phyloP scores from a whole-genome alignment of 2,888 invertebrate genomes.

The Pollenia amentaria region DNA sequence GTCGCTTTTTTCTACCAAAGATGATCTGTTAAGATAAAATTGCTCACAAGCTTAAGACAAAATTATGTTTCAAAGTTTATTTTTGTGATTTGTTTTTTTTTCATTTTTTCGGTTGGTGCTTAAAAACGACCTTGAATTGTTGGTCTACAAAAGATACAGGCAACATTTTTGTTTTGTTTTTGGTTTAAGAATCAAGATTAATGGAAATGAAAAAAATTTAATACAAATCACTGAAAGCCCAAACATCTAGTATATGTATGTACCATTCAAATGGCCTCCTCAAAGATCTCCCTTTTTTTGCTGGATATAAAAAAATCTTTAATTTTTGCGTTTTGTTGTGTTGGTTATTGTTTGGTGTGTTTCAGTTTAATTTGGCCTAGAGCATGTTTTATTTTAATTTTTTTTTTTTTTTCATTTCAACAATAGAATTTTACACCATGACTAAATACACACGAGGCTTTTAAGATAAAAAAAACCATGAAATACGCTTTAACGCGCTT shows the following conservation, averaged over 20 bases:
- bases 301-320: conserved; percentile 26
- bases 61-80: conserved; percentile 45
- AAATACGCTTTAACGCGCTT: conserved; percentile 43
- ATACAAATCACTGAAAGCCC: conserved; percentile 54
- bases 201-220: conserved; percentile 59
- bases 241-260: conserved; percentile 26
- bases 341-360: conserved; percentile 31
- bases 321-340: conserved; percentile 15
- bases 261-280: conserved; percentile 66
- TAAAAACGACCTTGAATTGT: conserved; percentile 72
- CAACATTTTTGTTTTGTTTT: conserved; percentile 17
- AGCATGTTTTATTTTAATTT: conserved; percentile 38
- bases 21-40: conserved; percentile 71
- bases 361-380: conserved; percentile 63
- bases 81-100: not conserved
- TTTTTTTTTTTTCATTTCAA: conserved; percentile 27
- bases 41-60: conserved; percentile 56
- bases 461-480: not conserved
- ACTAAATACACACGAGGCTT: conserved; percentile 19
- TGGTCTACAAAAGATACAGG: conserved; percentile 64
- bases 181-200: conserved; percentile 61
- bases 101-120: conserved; percentile 5
- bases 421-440: conserved; percentile 62
- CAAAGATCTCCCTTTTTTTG: conserved; percentile 53
- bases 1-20: conserved; percentile 41